A percentile compares a stretch with the other conserved stretches of the same genome.
Conservation (phyloP, 2,797 vertebrate species). For the Garrulus glandarius region DNA sequence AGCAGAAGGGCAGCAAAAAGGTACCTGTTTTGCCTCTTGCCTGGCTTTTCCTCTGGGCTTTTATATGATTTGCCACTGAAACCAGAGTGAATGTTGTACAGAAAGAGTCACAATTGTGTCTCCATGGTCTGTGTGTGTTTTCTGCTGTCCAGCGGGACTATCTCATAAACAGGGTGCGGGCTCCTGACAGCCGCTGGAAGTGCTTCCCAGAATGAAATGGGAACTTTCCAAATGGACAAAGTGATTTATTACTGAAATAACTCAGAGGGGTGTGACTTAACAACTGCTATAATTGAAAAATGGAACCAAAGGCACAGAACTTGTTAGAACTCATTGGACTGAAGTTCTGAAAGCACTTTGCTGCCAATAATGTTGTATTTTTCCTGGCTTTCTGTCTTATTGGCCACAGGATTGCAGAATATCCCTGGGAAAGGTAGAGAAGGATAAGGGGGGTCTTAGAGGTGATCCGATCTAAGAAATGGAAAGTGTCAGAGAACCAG, state of each 20-base stretch:
- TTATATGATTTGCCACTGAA: background rate
- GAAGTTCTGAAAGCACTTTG: background rate
- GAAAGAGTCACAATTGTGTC: background rate
- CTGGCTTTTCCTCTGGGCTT: background rate
- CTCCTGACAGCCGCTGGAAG: constrained; percentile 32
- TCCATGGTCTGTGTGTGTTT: background rate
- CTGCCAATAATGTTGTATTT: background rate
- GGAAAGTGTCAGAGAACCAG: background rate
- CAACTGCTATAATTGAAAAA: constrained; percentile 46
- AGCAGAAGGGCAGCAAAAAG: background rate
- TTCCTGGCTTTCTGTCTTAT: background rate
- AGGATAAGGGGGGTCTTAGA: background rate
- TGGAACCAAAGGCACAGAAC: constrained; percentile 11
- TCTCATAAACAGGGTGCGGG: constrained; percentile 50
- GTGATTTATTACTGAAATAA: constrained; percentile 47
- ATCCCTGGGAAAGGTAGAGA: background rate
- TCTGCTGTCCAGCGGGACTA: constrained; percentile 23
- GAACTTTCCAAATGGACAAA: constrained; percentile 52
- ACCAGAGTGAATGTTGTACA: background rate
- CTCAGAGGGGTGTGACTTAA: constrained; percentile 42
- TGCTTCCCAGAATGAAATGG: constrained; percentile 8
- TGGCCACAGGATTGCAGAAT: background rate
- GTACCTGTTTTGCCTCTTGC: rapidly evolving
- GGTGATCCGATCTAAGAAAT: background rate
- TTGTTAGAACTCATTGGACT: background rate